Evolutionary conservation across 1,140 invertebrate genomes (phyloP).

Genomic region (Notospermus geniculatus): DNA sequence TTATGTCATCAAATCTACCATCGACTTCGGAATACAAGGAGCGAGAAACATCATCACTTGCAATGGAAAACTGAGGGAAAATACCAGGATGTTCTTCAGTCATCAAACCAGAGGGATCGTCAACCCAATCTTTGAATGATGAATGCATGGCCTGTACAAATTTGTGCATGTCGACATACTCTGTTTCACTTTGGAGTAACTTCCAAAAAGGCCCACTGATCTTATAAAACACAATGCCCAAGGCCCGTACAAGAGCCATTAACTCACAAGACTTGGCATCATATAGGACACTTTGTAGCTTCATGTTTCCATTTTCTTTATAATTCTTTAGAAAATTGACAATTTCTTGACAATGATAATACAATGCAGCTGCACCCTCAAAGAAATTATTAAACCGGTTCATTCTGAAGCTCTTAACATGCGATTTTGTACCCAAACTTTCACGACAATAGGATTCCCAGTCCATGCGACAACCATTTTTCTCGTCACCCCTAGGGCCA

Average conservation of each 20-base stretch:
- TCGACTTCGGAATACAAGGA: not conserved
- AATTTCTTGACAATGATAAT: conserved; percentile 15
- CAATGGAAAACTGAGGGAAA: no score
- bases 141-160: no score
- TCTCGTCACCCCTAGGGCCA: conserved; percentile 24
- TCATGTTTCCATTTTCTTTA: conserved; percentile 15
- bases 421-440: conserved; percentile 6
- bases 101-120: no score
- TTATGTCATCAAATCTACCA: conserved; percentile 7
- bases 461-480: conserved; percentile 19
- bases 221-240: no score
- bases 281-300: conserved; percentile 17
- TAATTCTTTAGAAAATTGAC: conserved; percentile 15
- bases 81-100: no score
- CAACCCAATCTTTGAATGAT: no score
- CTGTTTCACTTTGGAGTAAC: no score
- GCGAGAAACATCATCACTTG: no score
- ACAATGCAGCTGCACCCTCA: conserved; percentile 16
- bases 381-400: conserved; percentile 26
- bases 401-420: conserved; percentile 17
- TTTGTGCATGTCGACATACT: no score
- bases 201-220: no score
- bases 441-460: conserved; percentile 19
- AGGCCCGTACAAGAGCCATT: not conserved
- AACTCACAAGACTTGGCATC: conserved; percentile 10